Conservation (phyloP, 2,888 invertebrate genomes). For the Drosophila acutilabella region DNA sequence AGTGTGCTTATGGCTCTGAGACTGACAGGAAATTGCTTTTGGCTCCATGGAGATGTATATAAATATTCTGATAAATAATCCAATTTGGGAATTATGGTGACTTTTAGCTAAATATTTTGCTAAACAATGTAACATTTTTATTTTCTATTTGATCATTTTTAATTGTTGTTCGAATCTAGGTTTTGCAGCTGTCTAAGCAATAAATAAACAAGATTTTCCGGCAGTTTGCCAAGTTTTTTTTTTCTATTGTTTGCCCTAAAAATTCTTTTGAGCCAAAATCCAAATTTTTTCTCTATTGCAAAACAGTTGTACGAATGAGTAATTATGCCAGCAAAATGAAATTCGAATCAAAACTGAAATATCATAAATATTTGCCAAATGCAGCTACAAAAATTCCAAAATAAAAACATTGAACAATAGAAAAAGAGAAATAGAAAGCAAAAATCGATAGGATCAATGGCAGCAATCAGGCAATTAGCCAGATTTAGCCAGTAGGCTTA, state of each 20-base stretch:
- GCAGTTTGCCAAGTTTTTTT: constrained; percentile 3
- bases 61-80: neutral
- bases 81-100: neutral
- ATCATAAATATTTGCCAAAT: constrained; percentile 65
- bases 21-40: constrained; percentile 24
- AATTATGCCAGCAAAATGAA: constrained; percentile 1
- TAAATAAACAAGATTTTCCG: constrained; percentile 13
- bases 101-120: too few relatives aligned
- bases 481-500: constrained; percentile 12
- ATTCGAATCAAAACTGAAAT: constrained; percentile 6
- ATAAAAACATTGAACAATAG: neutral
- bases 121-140: too few relatives aligned
- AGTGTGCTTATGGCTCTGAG: constrained; percentile 17
- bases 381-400: constrained; percentile 39
- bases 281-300: neutral
- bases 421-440: constrained; percentile 1
- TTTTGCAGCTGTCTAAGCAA: neutral
- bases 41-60: neutral
- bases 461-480: constrained; percentile 46
- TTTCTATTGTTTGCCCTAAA: neutral
- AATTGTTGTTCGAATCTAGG: neutral
- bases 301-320: neutral
- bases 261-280: neutral
- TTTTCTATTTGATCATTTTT: neutral
- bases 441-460: constrained; percentile 47